Conservation (phyloP, 2,113 vertebrate genomes). For the Macquaria ambigua region DNA sequence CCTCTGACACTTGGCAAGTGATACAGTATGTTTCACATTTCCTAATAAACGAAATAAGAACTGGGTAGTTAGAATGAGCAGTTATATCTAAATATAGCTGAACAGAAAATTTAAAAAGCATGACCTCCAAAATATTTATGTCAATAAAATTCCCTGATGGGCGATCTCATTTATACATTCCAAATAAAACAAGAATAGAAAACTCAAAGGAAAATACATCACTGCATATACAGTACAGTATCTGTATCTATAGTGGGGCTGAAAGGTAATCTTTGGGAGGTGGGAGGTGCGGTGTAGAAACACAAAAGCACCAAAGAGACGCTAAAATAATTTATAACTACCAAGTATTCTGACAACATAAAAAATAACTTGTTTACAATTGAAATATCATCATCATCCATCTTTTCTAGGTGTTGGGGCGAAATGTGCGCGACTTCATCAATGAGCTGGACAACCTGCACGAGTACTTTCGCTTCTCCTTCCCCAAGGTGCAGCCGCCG, state of each 20-base stretch:
- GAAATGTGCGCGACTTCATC: slow-evolving; percentile 86
- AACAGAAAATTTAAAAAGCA: neutral
- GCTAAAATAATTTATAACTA: neutral
- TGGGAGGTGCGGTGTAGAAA: too few relatives aligned
- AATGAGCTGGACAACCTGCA: slow-evolving; percentile 86
- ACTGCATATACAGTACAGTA: neutral
- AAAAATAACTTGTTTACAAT: neutral
- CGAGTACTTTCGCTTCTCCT: slow-evolving; percentile 86
- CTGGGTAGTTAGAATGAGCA: too few relatives aligned
- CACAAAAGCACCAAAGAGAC: neutral
- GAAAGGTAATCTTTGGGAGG: neutral
- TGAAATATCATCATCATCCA: neutral
- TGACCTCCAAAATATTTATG: neutral
- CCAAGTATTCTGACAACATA: neutral
- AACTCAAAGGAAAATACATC: neutral
- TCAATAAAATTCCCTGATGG: neutral
- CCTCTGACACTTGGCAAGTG: neutral
- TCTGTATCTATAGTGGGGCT: neutral
- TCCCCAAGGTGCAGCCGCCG: slow-evolving; percentile 85
- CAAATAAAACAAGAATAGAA: neutral
- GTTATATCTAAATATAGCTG: neutral
- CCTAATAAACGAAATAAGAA: neutral
- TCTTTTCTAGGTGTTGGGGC: slow-evolving; percentile 76
- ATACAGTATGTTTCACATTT: neutral
- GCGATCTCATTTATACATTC: neutral